Evolutionary conservation across 2,113 vertebrate genomes (phyloP).

Genomic region (Junco hyemalis): DNA sequence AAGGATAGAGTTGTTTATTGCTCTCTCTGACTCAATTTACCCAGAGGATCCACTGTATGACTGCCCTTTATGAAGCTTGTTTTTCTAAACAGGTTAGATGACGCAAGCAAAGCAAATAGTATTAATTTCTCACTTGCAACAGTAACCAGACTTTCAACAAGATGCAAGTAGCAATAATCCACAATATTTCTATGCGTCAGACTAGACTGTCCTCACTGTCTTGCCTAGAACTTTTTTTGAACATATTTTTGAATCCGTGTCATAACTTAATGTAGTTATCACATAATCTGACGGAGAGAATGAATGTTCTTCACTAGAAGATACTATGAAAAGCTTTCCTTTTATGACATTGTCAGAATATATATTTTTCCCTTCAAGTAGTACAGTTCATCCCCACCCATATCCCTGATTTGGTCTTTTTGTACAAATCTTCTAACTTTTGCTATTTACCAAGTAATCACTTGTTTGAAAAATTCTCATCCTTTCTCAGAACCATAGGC

Average conservation of each 20-base stretch:
- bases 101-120: neutral
- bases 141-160: neutral
- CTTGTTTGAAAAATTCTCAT: neutral
- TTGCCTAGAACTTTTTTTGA: neutral
- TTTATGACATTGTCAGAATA: neutral
- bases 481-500: neutral
- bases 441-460: neutral
- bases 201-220: neutral
- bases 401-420: neutral
- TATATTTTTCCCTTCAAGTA: neutral
- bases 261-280: neutral
- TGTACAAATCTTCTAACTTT: neutral
- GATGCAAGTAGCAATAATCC: neutral
- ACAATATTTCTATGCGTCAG: neutral
- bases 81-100: neutral
- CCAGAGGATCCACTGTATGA: neutral
- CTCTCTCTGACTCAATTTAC: neutral
- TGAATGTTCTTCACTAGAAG: neutral
- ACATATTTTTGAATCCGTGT: neutral
- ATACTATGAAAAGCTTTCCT: neutral
- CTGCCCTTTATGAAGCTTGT: neutral
- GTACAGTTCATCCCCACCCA: neutral
- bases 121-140: neutral
- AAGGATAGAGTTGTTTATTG: neutral
- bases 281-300: neutral